These are phyloP conservation scores for Drosophila maculinotata DNA, from an alignment of 2,888 invertebrate genomes.

Conservation along the genomic window DNA sequence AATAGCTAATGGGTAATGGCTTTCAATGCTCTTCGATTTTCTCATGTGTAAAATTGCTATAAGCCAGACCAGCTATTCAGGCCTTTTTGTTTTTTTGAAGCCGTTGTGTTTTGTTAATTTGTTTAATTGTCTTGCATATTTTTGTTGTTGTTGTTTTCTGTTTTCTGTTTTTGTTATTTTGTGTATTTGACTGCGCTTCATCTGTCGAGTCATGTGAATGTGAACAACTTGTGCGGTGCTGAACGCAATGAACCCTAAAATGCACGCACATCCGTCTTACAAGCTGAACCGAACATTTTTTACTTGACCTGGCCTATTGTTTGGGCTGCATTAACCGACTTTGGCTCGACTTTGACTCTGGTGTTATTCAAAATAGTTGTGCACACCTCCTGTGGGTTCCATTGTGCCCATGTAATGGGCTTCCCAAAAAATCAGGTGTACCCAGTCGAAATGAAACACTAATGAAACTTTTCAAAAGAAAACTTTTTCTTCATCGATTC, in stretches of 20 bases:
- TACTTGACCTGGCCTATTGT: conserved; percentile 46
- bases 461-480: conserved; percentile 66
- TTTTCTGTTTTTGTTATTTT: conserved; percentile 2
- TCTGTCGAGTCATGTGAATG: conserved; percentile 76
- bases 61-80: conserved; percentile 15
- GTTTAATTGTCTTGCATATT: conserved; percentile 77
- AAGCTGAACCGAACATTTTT: conserved; percentile 40
- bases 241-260: conserved; percentile 76
- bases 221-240: conserved; percentile 72
- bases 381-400: conserved; percentile 69
- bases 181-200: conserved; percentile 56
- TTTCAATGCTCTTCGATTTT: conserved; percentile 75
- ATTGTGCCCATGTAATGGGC: conserved; percentile 46
- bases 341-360: conserved; percentile 23
- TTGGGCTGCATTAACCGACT: conserved; percentile 24
- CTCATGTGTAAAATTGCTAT: conserved; percentile 76
- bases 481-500: conserved; percentile 38
- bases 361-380: conserved; percentile 64
- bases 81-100: conserved; percentile 32
- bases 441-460: conserved; percentile 45
- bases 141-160: conserved; percentile 7
- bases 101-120: conserved; percentile 71
- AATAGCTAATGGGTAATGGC: conserved; percentile 52
- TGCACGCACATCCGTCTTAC: conserved; percentile 69
- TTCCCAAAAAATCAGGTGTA: conserved; percentile 65